A percentile compares a stretch with the other conserved stretches of the same genome.
Evolutionary conservation across 2,113 vertebrate species (phyloP).

Genomic region (Clinocottus analis): DNA sequence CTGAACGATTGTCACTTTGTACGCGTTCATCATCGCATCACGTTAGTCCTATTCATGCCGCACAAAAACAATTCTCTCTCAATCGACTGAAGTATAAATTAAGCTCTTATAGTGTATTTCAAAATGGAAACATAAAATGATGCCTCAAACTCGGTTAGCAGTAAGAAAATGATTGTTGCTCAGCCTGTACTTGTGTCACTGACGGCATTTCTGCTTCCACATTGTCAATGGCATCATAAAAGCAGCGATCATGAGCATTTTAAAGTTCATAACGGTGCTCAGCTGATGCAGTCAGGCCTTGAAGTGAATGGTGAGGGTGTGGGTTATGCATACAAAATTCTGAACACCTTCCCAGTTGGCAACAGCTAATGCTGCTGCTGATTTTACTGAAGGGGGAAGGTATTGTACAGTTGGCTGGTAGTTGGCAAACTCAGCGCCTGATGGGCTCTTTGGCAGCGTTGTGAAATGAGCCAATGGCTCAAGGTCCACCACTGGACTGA

Average conservation of each 20-base stretch:
- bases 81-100: conserved; percentile 11
- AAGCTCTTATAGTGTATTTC: background rate
- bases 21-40: background rate
- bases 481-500: conserved; percentile 51
- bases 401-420: conserved; percentile 42
- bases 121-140: conserved; percentile 3
- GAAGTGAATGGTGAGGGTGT: conserved; percentile 35
- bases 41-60: background rate
- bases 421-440: conserved; percentile 48
- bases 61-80: conserved; percentile 14
- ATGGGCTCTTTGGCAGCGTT: conserved; percentile 63
- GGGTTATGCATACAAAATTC: conserved; percentile 52
- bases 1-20: conserved; percentile 3
- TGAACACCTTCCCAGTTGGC: conserved; percentile 61
- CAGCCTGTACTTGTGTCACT: conserved; percentile 10
- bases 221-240: conserved; percentile 16
- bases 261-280: conserved; percentile 19
- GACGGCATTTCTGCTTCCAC: background rate
- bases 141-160: conserved; percentile 1
- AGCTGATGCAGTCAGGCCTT: conserved; percentile 19
- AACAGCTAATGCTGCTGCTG: conserved; percentile 47
- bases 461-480: conserved; percentile 48
- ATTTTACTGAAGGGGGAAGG: conserved; percentile 40
- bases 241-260: conserved; percentile 22
- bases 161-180: conserved; percentile 2